Evolutionary conservation across 2,888 invertebrate genomes (phyloP).

Genomic region (Leistus spinibarbis): DNA sequence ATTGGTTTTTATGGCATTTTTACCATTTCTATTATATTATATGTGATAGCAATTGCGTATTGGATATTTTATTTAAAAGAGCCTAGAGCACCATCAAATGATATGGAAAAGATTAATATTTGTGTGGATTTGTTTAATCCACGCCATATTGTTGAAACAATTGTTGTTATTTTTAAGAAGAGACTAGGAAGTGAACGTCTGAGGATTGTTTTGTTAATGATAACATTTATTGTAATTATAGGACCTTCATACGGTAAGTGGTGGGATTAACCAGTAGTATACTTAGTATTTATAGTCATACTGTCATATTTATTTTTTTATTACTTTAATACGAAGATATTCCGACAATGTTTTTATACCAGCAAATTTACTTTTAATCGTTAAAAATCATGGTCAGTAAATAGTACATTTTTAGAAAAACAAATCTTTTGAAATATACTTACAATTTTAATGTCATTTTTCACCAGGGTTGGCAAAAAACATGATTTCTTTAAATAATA

Average conservation of each 20-base stretch:
- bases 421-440: no score
- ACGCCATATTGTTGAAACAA: conserved; percentile 35
- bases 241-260: conserved; percentile 37
- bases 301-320: conserved; percentile 34
- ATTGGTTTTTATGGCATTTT: conserved; percentile 42
- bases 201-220: conserved; percentile 37
- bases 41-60: conserved; percentile 23
- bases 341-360: no score
- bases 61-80: conserved; percentile 35
- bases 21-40: conserved; percentile 22
- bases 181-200: conserved; percentile 29
- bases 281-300: conserved; percentile 48
- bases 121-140: conserved; percentile 38
- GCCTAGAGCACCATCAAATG: conserved; percentile 20
- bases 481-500: no score
- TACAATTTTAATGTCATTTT: no score
- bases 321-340: background rate
- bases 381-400: no score
- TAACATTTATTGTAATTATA: conserved; percentile 38
- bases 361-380: no score
- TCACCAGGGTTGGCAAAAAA: no score
- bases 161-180: conserved; percentile 35
- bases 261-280: conserved; percentile 29
- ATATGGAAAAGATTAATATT: conserved; percentile 10
- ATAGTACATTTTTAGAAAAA: no score